These are phyloP conservation scores for Sciurus vulgaris DNA, from an alignment of 2,797 vertebrate genomes.

Conservation along the genomic window DNA sequence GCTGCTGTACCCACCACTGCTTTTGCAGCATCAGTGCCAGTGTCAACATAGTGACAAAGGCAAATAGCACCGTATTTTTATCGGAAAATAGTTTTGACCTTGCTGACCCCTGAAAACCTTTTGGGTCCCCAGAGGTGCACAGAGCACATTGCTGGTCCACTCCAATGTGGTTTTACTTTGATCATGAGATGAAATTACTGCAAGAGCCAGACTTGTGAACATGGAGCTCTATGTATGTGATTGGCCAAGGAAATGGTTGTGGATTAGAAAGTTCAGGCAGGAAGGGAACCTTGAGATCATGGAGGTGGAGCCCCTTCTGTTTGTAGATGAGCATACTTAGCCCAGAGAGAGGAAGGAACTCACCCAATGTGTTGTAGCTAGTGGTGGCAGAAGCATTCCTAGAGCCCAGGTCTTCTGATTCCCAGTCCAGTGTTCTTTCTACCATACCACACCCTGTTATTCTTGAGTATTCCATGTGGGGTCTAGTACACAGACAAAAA, in stretches of 20 bases:
- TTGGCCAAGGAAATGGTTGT: neutral
- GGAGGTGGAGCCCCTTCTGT: neutral
- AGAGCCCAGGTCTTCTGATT: constrained; percentile 43
- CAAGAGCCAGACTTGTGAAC: neutral
- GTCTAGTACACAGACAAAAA: neutral
- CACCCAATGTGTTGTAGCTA: neutral
- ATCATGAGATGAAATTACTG: neutral
- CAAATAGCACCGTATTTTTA: neutral
- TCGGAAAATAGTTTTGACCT: constrained; percentile 27
- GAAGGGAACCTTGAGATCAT: neutral
- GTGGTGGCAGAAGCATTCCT: neutral
- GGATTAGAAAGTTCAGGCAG: neutral
- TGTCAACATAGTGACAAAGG: neutral
- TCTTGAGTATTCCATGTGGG: fast-evolving
- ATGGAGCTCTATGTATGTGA: neutral
- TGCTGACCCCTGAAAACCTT: neutral
- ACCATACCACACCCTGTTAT: neutral
- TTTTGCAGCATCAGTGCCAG: neutral
- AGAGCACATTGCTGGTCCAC: neutral
- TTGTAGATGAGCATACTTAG: neutral
- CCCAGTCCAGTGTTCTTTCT: constrained; percentile 14
- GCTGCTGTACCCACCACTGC: fast-evolving
- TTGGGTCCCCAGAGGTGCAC: neutral
- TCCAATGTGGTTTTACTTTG: neutral
- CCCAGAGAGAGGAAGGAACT: neutral